Evolutionary conservation across 2,888 invertebrate species (phyloP).

Genomic region (Schizotus pectinicornis): DNA sequence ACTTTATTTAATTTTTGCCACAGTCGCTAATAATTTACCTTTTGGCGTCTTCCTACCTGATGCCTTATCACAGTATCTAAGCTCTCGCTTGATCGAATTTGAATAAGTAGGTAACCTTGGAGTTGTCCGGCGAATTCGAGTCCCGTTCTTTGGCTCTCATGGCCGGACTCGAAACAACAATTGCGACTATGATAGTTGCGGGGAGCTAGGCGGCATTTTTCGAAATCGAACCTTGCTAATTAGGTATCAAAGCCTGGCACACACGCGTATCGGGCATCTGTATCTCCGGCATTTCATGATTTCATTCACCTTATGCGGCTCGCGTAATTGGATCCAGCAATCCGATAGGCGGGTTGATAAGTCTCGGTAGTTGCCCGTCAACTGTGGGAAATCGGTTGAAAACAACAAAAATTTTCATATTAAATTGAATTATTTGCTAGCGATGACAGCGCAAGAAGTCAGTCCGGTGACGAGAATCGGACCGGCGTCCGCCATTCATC

Average conservation of each 20-base stretch:
- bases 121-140: too few species aligned
- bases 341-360: slow-evolving; percentile 57
- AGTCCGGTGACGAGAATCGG: slow-evolving; percentile 46
- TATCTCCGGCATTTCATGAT: slow-evolving; percentile 55
- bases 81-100: too few species aligned
- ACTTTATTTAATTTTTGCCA: too few species aligned
- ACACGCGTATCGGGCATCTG: slow-evolving; percentile 52
- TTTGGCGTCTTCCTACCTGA: too few species aligned
- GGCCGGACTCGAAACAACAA: too few species aligned
- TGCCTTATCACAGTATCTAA: too few species aligned
- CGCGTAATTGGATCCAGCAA: slow-evolving; percentile 59
- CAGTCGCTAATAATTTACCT: too few species aligned
- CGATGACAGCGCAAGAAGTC: slow-evolving; percentile 33
- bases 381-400: slow-evolving; percentile 55
- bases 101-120: too few species aligned
- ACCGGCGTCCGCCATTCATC: slow-evolving; percentile 49
- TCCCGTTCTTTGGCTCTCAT: too few species aligned
- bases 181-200: too few species aligned
- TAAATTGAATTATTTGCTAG: slow-evolving; percentile 35
- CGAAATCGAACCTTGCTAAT: slow-evolving; percentile 45
- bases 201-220: too few species aligned
- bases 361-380: slow-evolving; percentile 49
- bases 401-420: slow-evolving; percentile 25
- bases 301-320: slow-evolving; percentile 59
- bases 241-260: slow-evolving; percentile 53